Percentiles rank a stretch among this genome's conserved stretches.
phyloP scores from a whole-genome alignment of 2,797 vertebrate genomes.

The Oryzias sinensis region DNA sequence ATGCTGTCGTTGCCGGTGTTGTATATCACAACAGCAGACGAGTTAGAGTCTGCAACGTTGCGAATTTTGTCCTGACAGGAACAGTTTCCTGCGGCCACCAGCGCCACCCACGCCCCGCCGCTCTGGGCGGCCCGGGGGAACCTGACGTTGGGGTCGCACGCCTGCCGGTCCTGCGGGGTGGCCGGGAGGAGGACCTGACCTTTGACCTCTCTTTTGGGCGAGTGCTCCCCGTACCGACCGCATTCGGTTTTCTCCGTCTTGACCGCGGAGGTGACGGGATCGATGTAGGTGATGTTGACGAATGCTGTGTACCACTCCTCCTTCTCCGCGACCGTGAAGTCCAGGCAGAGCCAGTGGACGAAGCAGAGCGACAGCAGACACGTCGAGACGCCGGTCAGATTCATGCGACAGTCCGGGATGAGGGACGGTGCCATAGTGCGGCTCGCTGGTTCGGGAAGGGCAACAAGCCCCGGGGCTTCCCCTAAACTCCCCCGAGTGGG shows the following conservation, averaged over 20 bases:
- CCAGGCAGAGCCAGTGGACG: slow-evolving; percentile 93
- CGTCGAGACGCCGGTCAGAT: slow-evolving; percentile 93
- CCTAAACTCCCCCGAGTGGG: slow-evolving; percentile 15
- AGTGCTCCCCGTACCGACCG: slow-evolving; percentile 95
- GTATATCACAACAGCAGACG: slow-evolving; percentile 93
- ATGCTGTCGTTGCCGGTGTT: slow-evolving; percentile 92
- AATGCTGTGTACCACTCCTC: slow-evolving; percentile 99
- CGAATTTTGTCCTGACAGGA: slow-evolving; percentile 89
- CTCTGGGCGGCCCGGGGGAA: slow-evolving; percentile 76
- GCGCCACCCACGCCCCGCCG: slow-evolving; percentile 85
- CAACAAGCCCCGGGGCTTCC: slow-evolving; percentile 25
- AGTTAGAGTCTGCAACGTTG: slow-evolving; percentile 86
- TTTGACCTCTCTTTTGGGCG: slow-evolving; percentile 89
- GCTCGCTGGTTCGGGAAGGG: slow-evolving; percentile 35
- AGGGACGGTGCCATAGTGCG: slow-evolving; percentile 85
- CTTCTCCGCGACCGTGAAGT: slow-evolving; percentile 96
- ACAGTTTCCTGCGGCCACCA: slow-evolving; percentile 91
- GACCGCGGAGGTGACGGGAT: slow-evolving; percentile 81
- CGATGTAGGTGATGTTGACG: slow-evolving; percentile 93
- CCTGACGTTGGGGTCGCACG: slow-evolving; percentile 84
- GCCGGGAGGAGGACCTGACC: slow-evolving; percentile 85
- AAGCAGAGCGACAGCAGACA: slow-evolving; percentile 96
- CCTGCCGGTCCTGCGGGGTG: slow-evolving; percentile 80
- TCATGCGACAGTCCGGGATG: slow-evolving; percentile 87
- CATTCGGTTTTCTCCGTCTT: slow-evolving; percentile 91